Percentiles rank a stretch among this genome's conserved stretches.
These are phyloP conservation scores for Delia radicum DNA, from an alignment of 1,140 invertebrate genomes.

Conservation along the genomic window DNA sequence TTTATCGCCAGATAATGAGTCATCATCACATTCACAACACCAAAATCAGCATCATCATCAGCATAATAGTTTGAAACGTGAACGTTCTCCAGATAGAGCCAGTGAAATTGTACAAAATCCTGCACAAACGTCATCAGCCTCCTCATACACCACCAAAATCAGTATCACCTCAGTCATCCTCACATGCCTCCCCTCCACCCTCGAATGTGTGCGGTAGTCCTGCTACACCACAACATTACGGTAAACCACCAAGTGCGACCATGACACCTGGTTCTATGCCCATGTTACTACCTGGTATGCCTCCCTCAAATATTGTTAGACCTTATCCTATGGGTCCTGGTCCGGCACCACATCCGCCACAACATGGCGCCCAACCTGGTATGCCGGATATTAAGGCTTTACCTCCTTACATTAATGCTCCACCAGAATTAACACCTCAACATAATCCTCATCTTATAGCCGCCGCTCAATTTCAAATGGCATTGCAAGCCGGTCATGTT, in stretches of 20 bases:
- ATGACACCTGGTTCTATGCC: conserved; percentile 27
- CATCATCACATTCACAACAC: conserved; percentile 3
- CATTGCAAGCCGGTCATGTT: conserved; percentile 58
- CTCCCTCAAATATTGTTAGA: conserved; percentile 43
- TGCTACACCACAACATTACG: conserved; percentile 28
- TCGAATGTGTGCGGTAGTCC: conserved; percentile 46
- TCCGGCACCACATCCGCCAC: conserved; percentile 37
- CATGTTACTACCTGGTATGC: conserved; percentile 50
- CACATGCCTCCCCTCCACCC: conserved; percentile 50
- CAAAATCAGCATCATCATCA: conserved; percentile 30
- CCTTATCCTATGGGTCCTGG: conserved; percentile 47
- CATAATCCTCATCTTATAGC: conserved; percentile 69
- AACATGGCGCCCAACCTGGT: conserved; percentile 36
- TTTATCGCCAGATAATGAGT: conserved; percentile 41
- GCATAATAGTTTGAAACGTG: conserved; percentile 44
- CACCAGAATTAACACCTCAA: conserved; percentile 64
- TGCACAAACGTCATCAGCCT: conserved; percentile 48
- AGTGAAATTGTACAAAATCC: conserved; percentile 46
- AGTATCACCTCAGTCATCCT: conserved; percentile 54
- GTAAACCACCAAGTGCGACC: conserved; percentile 28
- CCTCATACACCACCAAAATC: conserved; percentile 54
- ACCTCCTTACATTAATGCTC: conserved; percentile 62
- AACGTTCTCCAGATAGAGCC: conserved; percentile 42
- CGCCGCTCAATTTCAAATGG: conserved; percentile 69
- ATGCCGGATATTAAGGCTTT: conserved; percentile 52